Evolutionary conservation across 2,888 invertebrate species (phyloP).

Genomic region (Elaeidobius kamerunicus): DNA sequence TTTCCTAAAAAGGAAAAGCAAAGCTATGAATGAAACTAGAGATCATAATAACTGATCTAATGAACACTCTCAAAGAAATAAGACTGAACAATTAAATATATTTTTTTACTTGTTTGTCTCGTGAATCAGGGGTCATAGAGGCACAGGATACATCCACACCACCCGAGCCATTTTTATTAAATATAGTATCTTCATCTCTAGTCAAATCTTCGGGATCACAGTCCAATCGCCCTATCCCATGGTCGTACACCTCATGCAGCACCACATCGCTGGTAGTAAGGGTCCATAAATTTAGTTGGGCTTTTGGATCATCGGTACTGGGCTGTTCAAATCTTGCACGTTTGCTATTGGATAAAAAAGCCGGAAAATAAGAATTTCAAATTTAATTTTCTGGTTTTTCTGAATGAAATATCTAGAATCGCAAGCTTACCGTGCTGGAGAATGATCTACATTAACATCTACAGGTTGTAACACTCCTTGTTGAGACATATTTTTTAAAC

Average conservation of each 20-base stretch:
- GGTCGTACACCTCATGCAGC: slow-evolving; percentile 55
- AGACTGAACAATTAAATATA: too few species aligned
- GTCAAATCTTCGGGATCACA: slow-evolving; percentile 43
- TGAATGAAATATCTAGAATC: background rate
- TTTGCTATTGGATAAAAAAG: too few species aligned
- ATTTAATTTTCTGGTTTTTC: slow-evolving; percentile 2
- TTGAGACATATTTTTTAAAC: slow-evolving; percentile 20
- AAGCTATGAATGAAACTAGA: too few species aligned
- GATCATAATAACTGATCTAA: too few species aligned
- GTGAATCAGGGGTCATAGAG: slow-evolving; percentile 40
- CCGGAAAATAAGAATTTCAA: too few species aligned
- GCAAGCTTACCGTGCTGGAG: slow-evolving; percentile 42
- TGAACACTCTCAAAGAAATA: too few species aligned
- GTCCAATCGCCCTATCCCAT: slow-evolving; percentile 59
- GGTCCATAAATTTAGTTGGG: slow-evolving; percentile 41
- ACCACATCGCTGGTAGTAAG: slow-evolving; percentile 46
- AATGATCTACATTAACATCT: slow-evolving; percentile 41
- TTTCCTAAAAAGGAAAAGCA: too few species aligned
- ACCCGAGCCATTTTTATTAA: slow-evolving; percentile 36
- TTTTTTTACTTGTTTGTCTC: slow-evolving; percentile 40
- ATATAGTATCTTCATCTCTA: slow-evolving; percentile 35
- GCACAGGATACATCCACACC: slow-evolving; percentile 40
- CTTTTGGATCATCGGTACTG: slow-evolving; percentile 23
- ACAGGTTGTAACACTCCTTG: slow-evolving; percentile 39
- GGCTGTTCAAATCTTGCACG: slow-evolving; percentile 43